phyloP scores from a whole-genome alignment of 2,113 vertebrate genomes.

The Poeciliopsis prolifica region DNA sequence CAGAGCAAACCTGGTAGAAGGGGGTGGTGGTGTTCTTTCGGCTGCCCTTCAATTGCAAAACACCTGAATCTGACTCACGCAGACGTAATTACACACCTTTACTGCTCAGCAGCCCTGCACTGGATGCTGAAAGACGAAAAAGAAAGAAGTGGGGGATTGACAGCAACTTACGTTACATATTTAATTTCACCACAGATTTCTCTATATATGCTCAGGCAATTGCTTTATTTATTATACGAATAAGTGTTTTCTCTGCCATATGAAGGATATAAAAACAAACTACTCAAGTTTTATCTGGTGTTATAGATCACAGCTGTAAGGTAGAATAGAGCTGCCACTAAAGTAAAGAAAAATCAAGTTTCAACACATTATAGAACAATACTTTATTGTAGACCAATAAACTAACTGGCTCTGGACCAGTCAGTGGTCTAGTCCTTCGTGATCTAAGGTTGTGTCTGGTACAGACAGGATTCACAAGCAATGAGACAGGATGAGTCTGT shows the following conservation, averaged over 20 bases:
- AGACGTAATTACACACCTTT: constrained; percentile 70
- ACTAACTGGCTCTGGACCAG: too few species aligned
- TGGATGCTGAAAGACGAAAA: constrained; percentile 20
- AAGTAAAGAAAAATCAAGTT: too few species aligned
- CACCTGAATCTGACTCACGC: constrained; percentile 78
- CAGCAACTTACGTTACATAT: background rate
- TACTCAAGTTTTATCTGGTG: background rate
- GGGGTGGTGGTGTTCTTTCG: constrained; percentile 54
- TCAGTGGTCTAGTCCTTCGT: too few species aligned
- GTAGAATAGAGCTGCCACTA: too few species aligned
- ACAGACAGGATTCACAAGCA: too few species aligned
- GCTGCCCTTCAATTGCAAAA: constrained; percentile 75
- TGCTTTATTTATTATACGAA: background rate
- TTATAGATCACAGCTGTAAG: background rate
- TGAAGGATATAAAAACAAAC: background rate
- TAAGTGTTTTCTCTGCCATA: background rate
- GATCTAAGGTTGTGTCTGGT: too few species aligned
- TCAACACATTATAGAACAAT: too few species aligned
- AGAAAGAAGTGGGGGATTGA: constrained; percentile 15
- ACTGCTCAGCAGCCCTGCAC: constrained; percentile 21
- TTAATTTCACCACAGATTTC: background rate
- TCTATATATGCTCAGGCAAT: background rate
- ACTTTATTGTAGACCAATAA: too few species aligned
- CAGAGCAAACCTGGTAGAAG: constrained; percentile 56
- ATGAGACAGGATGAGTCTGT: too few species aligned